A percentile compares a stretch with the other conserved stretches of the same genome.
Evolutionary conservation across 37 sponge, comb jelly and placozoan species (phyloP).

Genomic region (Ephydatia muelleri): DNA sequence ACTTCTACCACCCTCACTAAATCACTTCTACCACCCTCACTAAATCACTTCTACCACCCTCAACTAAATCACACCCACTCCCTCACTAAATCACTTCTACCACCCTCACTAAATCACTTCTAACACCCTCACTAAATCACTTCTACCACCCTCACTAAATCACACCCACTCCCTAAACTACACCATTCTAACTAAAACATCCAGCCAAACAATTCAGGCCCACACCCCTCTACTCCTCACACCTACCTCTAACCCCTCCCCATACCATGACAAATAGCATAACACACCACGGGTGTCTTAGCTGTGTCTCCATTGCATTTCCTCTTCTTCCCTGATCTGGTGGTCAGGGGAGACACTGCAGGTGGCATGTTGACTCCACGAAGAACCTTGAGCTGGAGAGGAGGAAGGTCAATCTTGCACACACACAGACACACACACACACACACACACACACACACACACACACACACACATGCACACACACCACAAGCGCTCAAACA

Average conservation of each 20-base stretch:
- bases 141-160: neutral
- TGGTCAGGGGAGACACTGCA: too few relatives aligned
- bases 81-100: neutral
- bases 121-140: neutral
- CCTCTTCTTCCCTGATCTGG: constrained; percentile 50
- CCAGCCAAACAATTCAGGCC: too few relatives aligned
- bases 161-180: too few relatives aligned
- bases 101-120: neutral
- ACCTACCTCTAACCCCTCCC: too few relatives aligned
- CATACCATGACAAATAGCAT: too few relatives aligned
- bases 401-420: neutral
- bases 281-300: neutral
- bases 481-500: too few relatives aligned
- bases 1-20: neutral
- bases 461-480: too few relatives aligned
- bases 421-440: neutral
- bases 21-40: too few relatives aligned
- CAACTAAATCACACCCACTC: too few relatives aligned
- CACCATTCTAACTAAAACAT: too few relatives aligned
- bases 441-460: neutral
- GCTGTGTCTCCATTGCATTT: neutral
- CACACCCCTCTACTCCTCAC: constrained; percentile 2
- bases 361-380: constrained; percentile 9
- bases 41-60: neutral
- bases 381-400: constrained; percentile 4